Evolutionary conservation across 1,140 invertebrate genomes (phyloP), one percentile per base, ranked within the genome.

Genomic region (Listronotus oregonensis): DNA sequence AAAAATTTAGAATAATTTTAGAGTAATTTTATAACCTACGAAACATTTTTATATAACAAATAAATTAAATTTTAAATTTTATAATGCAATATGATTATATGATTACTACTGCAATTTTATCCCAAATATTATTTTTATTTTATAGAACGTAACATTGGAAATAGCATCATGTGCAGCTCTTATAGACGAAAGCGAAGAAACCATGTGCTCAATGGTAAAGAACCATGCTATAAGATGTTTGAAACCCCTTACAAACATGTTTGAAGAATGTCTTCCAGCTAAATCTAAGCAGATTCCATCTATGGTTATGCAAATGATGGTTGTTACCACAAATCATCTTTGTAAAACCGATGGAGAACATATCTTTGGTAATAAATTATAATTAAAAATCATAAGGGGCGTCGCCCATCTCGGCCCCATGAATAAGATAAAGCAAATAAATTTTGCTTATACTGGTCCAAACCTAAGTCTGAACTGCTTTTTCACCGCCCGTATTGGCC

Each of bases 301-400:
- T 2, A 62, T 69, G 43, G 15, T 57, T 9, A 15, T 69, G 5
- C 37, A 66, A 18, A 49, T 62, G 7, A 3, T 63, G 0, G 10
- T 69, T 10, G 4, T 21, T n/a, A 27, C 21, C 5, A 34, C 47
- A 17, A 56, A 69, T 3, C 46, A 69, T 42, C 17, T 69, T 0
- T 69, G 67, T n/a, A 57, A 62, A 31, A 50, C 54, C n/a, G 67
- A 69, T 40, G 67, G 67, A 0, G 67, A 69, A 46, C 67, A 69
- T 32, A 65, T 69, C n/a, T 58, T 69, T 18, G 67, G 67, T 69
- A 66, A 60, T 10, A 37, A 37, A 27, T 27, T 27, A 27, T 27
- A 5, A 27, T 27, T 5, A 27, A 3, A 27, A 27, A 27, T 27
- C 5, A 27, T 3, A 27, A 27, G n/a, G n/a, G n/a, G n/a, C n/a